A percentile compares a stretch with the other conserved stretches of the same genome.
Conservation (phyloP, 2,888 invertebrate genomes). For the Physocephala rufipes region DNA sequence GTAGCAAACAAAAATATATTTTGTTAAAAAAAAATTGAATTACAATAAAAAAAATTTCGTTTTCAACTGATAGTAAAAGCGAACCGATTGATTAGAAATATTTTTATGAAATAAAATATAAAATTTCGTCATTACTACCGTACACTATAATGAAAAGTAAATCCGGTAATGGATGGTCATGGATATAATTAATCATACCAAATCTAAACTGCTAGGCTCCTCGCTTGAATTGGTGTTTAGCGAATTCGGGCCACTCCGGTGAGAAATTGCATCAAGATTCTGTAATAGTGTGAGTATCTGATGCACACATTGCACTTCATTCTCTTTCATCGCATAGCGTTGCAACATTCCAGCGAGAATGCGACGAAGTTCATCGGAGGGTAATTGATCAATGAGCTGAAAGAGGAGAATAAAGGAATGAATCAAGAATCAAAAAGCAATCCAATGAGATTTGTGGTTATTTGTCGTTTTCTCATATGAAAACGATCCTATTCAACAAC, state of each 20-base stretch:
- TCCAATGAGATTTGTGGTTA: not conserved
- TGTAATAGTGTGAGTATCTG: slow-evolving; percentile 72
- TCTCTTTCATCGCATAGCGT: slow-evolving; percentile 61
- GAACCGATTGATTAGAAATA: not conserved
- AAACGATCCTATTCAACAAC: no score
- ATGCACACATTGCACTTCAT: slow-evolving; percentile 72
- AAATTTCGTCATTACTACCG: not conserved
- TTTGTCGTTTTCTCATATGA: no score
- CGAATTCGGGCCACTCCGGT: slow-evolving; percentile 52
- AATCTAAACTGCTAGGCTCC: slow-evolving; percentile 68
- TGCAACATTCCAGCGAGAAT: slow-evolving; percentile 55
- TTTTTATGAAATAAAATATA: not conserved
- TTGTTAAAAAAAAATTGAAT: slow-evolving; percentile 13
- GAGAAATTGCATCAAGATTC: slow-evolving; percentile 69
- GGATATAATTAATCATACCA: no score
- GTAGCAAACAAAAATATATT: slow-evolving; percentile 36
- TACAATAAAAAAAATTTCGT: slow-evolving; percentile 15
- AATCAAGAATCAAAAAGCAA: not conserved
- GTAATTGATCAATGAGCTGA: slow-evolving; percentile 40
- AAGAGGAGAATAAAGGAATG: not conserved
- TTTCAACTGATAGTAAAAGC: slow-evolving; percentile 19
- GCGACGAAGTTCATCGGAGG: slow-evolving; percentile 56
- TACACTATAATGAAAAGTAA: not conserved
- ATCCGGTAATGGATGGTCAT: not conserved
- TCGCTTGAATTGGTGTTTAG: slow-evolving; percentile 64